Conservation (phyloP, 2,888 invertebrate species). For the Blastobasis lacticolella region DNA sequence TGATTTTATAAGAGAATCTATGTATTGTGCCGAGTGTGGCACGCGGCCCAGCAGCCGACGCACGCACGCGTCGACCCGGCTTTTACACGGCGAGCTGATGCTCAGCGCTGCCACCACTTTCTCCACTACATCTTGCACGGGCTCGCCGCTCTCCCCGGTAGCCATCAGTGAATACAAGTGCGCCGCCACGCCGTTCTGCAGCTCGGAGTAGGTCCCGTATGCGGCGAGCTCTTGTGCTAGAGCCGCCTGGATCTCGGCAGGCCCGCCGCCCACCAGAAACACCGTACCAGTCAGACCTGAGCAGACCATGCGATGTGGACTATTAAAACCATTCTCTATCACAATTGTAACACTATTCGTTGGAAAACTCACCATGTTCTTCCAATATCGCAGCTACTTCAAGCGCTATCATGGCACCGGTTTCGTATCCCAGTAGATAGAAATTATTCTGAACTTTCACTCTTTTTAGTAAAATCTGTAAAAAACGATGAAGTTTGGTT, state of each 20-base stretch:
- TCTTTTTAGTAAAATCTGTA: constrained; percentile 22
- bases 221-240: constrained; percentile 26
- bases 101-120: too few relatives aligned
- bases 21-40: constrained; percentile 40
- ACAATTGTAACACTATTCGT: not conserved
- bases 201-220: constrained; percentile 18
- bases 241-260: constrained; percentile 26
- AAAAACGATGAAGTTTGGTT: not conserved
- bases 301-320: not conserved
- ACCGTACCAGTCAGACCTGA: constrained; percentile 41
- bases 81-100: too few relatives aligned
- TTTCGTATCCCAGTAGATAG: constrained; percentile 43
- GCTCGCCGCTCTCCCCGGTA: not conserved
- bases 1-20: constrained; percentile 27
- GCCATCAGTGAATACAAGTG: constrained; percentile 26
- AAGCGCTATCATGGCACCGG: constrained; percentile 33
- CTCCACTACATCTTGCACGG: not conserved
- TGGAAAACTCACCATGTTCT: constrained; percentile 26
- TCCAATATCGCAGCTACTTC: constrained; percentile 45
- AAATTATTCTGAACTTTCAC: constrained; percentile 25
- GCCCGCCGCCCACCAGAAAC: constrained; percentile 39
- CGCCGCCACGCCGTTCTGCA: constrained; percentile 25
- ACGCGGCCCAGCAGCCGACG: constrained; percentile 31
- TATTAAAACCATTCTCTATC: not conserved
- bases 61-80: constrained; percentile 10